phyloP scores from a whole-genome alignment of 92 coral and sea anemone species.

The Bergia sp. region DNA sequence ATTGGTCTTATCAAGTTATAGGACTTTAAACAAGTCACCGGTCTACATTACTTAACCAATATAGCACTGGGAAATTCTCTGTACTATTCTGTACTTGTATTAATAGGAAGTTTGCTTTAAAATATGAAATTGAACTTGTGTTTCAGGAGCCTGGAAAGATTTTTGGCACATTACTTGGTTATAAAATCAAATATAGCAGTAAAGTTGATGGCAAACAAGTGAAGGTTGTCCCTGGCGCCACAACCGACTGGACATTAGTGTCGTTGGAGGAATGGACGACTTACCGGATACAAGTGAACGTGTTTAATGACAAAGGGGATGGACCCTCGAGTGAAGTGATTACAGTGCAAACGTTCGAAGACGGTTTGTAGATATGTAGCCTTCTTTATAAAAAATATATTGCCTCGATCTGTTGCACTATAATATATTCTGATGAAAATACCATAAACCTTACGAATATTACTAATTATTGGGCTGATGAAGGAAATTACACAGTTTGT shows the following conservation, averaged over 20 bases:
- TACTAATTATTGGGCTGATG: too few relatives aligned
- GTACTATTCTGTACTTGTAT: not conserved
- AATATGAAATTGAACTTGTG: not conserved
- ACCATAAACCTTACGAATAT: too few relatives aligned
- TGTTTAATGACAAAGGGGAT: slow-evolving; percentile 19
- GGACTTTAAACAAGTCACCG: not conserved
- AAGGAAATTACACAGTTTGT: too few relatives aligned
- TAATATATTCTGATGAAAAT: too few relatives aligned
- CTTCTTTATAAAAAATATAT: too few relatives aligned
- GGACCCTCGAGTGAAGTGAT: not conserved
- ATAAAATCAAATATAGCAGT: slow-evolving; percentile 2
- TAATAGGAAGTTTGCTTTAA: not conserved
- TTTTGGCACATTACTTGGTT: not conserved
- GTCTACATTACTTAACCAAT: not conserved
- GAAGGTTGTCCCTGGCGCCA: not conserved
- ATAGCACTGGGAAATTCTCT: not conserved
- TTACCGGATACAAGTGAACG: not conserved
- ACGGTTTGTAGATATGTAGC: not conserved
- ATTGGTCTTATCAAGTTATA: not conserved
- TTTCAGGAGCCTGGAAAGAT: slow-evolving; percentile 16
- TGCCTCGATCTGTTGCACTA: too few relatives aligned
- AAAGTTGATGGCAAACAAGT: not conserved
- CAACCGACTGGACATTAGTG: not conserved
- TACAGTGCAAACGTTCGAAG: slow-evolving; percentile 4
- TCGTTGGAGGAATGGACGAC: slow-evolving; percentile 7